These are phyloP conservation scores for Trichopria drosophilae DNA, from an alignment of 2,888 invertebrate species.

Conservation along the genomic window DNA sequence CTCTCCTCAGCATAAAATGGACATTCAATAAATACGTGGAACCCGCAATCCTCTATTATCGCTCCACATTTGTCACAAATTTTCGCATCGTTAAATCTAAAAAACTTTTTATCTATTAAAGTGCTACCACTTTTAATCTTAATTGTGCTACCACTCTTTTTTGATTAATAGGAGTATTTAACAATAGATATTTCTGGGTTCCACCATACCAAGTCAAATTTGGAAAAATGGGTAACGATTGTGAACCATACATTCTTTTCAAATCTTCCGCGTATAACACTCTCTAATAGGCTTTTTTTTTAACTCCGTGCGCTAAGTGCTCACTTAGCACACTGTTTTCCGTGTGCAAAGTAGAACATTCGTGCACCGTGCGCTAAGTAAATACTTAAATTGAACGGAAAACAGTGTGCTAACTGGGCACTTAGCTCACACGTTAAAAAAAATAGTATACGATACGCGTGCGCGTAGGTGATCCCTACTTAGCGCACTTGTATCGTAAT, in stretches of 20 bases:
- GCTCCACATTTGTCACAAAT: not conserved
- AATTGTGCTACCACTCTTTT: not conserved
- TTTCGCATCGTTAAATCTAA: not conserved
- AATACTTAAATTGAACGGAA: no score
- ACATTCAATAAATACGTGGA: not conserved
- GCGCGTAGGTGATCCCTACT: no score
- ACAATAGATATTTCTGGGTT: conserved; percentile 2
- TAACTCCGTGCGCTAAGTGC: no score
- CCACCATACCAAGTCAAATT: conserved; percentile 1
- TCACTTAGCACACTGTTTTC: no score
- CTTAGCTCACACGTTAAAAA: no score
- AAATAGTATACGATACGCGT: no score
- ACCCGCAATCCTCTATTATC: not conserved
- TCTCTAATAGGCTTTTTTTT: no score
- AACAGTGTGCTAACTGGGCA: no score
- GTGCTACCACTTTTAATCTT: not conserved
- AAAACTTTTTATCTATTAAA: not conserved
- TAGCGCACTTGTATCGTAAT: no score
- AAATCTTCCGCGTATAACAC: not conserved
- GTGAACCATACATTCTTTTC: conserved; percentile 1
- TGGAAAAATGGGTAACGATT: conserved; percentile 1
- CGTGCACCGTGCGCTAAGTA: no score
- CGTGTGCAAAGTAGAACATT: no score
- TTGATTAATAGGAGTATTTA: not conserved
- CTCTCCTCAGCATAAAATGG: not conserved